Conservation (phyloP, 2,888 invertebrate genomes). For the Napeogenes inachia region DNA sequence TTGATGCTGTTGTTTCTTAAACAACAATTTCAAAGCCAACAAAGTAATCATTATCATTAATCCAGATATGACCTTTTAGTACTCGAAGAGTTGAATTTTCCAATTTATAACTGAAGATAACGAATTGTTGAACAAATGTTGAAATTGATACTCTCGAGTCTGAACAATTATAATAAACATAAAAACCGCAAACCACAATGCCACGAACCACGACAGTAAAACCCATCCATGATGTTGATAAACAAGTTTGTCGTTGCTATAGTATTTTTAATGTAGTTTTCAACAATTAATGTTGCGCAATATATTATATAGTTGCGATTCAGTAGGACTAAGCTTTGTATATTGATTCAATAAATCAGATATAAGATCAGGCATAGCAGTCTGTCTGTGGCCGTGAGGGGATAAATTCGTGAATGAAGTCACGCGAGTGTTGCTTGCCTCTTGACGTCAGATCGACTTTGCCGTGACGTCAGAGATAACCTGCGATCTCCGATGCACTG, state of each 20-base stretch:
- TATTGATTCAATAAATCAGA: slow-evolving; percentile 25
- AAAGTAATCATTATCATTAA: too few relatives aligned
- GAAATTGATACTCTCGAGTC: background rate
- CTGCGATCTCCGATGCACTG: slow-evolving; percentile 34
- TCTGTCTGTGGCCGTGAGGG: slow-evolving; percentile 52
- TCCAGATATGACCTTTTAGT: too few relatives aligned
- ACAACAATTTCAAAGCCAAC: too few relatives aligned
- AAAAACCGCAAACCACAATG: too few relatives aligned
- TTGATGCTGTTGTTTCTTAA: too few relatives aligned
- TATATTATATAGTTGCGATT: slow-evolving; percentile 15
- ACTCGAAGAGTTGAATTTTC: too few relatives aligned
- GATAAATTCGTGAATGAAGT: slow-evolving; percentile 69
- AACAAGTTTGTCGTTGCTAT: too few relatives aligned
- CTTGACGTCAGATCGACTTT: slow-evolving; percentile 50
- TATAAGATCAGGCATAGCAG: slow-evolving; percentile 17
- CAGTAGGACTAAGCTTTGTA: slow-evolving; percentile 11
- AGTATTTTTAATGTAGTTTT: background rate
- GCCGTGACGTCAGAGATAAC: slow-evolving; percentile 54
- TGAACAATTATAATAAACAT: background rate
- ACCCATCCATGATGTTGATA: too few relatives aligned
- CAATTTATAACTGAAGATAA: too few relatives aligned
- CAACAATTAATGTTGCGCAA: background rate
- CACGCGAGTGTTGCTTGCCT: slow-evolving; percentile 43
- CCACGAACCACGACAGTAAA: too few relatives aligned
- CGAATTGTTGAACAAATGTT: background rate